Percentiles rank a stretch among this genome's conserved stretches.
Conservation (phyloP, 2,113 vertebrate genomes). For the Falco punctatus region DNA sequence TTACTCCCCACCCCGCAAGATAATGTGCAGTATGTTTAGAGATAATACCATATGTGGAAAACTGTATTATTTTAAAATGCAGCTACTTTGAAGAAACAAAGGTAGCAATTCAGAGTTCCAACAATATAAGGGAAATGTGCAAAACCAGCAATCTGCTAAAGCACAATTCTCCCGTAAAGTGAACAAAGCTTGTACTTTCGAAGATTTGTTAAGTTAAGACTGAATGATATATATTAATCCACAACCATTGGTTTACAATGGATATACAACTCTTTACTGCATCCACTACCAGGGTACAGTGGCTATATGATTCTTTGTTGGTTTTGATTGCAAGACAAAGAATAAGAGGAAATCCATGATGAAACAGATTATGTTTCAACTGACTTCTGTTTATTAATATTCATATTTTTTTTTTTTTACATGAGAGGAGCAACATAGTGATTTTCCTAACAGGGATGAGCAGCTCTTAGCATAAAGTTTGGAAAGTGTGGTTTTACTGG, state of each 20-base stretch:
- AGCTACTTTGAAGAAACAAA: neutral
- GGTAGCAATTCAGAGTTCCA: neutral
- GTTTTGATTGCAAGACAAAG: neutral
- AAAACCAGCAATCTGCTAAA: neutral
- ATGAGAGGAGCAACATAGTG: neutral
- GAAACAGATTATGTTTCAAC: neutral
- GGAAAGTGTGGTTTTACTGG: neutral
- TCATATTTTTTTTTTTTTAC: neutral
- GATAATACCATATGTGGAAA: neutral
- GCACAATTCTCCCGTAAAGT: fast-evolving
- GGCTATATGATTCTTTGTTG: neutral
- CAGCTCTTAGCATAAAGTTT: neutral
- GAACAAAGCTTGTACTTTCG: neutral
- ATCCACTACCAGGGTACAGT: neutral
- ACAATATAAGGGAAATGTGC: neutral
- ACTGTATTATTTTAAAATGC: neutral
- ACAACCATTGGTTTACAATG: neutral
- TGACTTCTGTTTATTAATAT: neutral
- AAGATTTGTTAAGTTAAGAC: neutral
- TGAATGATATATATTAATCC: neutral
- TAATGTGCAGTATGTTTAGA: neutral
- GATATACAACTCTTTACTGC: neutral
- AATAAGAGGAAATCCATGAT: neutral
- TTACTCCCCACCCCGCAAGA: neutral
- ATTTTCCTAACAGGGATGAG: neutral